Base-by-base conservation (phyloP, 2,888 invertebrate species). In the Dione vanillae region DNA sequence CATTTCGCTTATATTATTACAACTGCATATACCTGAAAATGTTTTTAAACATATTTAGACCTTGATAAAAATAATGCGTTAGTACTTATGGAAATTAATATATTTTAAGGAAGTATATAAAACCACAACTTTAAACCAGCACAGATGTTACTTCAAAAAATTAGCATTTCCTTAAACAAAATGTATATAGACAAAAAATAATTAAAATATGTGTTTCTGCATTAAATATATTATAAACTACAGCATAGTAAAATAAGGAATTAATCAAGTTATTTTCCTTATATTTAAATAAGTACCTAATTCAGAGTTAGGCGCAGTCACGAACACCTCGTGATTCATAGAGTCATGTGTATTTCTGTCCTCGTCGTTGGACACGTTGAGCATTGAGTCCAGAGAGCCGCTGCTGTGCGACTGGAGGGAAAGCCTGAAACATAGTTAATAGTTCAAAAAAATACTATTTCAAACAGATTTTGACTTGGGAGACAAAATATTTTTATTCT, bases 351-450 rank as follows among this genome's bases (percentile, higher is more conserved):
- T 77, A 75, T 85, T 84, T 35, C 95, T 94, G 43, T 97, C 97
- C 80, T 97, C 97, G 78, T 97, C 96, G 70, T 96, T 95, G n/a
- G 97, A 97, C 80, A 96, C 96, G 89, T 98, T 98, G 79, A 97
- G 91, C 87, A 97, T 96, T 0, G 98, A 98, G 87, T 98, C 97
- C 79, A 97, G 91, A 78, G 98, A 98, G 66, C 97, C 97, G 68
- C 96, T 96, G 78, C 96, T 96, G 77, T 96, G 96, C 52, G 97
- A 97, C 78, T 97, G 95, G 74, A 97, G 94, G 0, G 96, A 97
- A 78, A 96, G 93, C 80, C 95, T 95, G 85, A 2, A 87, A 87
- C 27, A 52, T 20, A n/a, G 14, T 19, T 45, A n/a, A 27, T 27
- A 5, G 5, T 27, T 27, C 5, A 5, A 58, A 37, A 11, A 9